Percentiles rank a stretch among this genome's conserved stretches.
Evolutionary conservation across 2,888 invertebrate species (phyloP).

Genomic region (Chaitophorus viminalis): DNA sequence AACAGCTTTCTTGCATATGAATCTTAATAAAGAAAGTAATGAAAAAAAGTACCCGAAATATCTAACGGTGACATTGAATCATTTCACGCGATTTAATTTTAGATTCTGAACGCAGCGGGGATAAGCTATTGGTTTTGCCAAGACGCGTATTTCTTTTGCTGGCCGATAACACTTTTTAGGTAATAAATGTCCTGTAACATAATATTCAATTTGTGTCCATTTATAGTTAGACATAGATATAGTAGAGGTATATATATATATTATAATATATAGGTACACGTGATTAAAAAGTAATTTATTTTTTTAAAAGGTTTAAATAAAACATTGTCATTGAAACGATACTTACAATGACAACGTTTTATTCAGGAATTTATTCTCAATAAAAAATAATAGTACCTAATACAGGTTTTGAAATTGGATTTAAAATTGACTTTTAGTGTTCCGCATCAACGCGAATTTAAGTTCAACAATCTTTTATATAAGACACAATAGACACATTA

Average conservation of each 20-base stretch:
- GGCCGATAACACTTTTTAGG: neutral
- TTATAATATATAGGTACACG: too few species aligned
- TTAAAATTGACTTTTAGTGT: too few species aligned
- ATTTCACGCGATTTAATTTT: constrained; percentile 7
- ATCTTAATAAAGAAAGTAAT: neutral
- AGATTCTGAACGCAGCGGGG: constrained; percentile 29
- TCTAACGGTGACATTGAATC: neutral
- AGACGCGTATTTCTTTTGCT: neutral
- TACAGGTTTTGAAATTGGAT: too few species aligned
- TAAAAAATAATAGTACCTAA: too few species aligned
- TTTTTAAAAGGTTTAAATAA: too few species aligned
- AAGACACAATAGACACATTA: too few species aligned
- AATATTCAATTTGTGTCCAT: constrained; percentile 32
- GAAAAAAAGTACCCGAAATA: neutral
- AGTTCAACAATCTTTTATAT: too few species aligned
- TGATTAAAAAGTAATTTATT: too few species aligned
- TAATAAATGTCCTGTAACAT: constrained; percentile 24
- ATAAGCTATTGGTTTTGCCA: constrained; percentile 32
- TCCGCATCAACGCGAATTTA: too few species aligned
- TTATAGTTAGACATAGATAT: neutral
- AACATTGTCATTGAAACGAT: too few species aligned
- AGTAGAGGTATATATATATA: neutral
- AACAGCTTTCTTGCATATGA: neutral
- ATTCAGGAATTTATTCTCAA: too few species aligned
- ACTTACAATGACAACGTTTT: too few species aligned